Conservation (phyloP, 2,888 invertebrate species). For the Cryptocephalus primarius region DNA sequence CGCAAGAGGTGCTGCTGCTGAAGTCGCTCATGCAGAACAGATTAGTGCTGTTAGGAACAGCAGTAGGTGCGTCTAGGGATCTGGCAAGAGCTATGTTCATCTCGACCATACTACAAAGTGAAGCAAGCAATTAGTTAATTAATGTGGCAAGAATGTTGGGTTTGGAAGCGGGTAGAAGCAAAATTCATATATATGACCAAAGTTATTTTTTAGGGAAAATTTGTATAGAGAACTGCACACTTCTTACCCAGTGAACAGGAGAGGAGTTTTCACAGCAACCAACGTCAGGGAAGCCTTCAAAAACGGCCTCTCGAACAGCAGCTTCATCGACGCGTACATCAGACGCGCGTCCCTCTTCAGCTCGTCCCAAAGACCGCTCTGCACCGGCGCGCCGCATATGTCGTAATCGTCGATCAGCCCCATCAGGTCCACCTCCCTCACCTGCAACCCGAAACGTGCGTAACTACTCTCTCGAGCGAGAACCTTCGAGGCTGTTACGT, state of each 20-base stretch:
- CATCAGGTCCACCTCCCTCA: conserved; percentile 17
- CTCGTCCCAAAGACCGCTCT: conserved; percentile 1
- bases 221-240: too few relatives aligned
- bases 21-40: conserved; percentile 7
- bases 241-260: conserved; percentile 19
- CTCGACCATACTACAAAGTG: conserved; percentile 4
- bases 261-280: conserved; percentile 14
- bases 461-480: background rate
- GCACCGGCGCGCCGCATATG: conserved; percentile 13
- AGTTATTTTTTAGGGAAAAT: too few relatives aligned
- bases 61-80: conserved; percentile 1
- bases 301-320: conserved; percentile 18
- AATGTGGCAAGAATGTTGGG: too few relatives aligned
- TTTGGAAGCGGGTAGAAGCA: too few relatives aligned
- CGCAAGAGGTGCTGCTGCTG: conserved; percentile 8
- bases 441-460: conserved; percentile 7
- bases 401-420: conserved; percentile 19
- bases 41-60: conserved; percentile 4
- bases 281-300: conserved; percentile 12
- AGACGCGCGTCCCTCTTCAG: conserved; percentile 7
- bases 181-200: too few relatives aligned
- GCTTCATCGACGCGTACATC: conserved; percentile 10
- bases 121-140: background rate
- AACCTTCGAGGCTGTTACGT: conserved; percentile 17
- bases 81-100: conserved; percentile 15